These are phyloP conservation scores for Fulmarus glacialis DNA, from an alignment of 2,113 vertebrate species.

Conservation along the genomic window DNA sequence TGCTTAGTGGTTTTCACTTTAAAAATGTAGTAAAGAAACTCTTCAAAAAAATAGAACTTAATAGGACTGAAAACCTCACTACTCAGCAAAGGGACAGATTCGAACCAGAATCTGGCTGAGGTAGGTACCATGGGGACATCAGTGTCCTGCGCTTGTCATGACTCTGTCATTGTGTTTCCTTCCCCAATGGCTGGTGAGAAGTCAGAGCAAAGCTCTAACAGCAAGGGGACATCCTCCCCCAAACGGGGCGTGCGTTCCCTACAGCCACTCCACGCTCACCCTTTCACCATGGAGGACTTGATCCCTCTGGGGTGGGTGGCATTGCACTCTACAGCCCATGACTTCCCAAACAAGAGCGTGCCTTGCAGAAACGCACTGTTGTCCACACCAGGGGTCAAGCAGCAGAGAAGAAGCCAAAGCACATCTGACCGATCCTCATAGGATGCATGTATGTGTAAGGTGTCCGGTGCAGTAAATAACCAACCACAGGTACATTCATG, in stretches of 20 bases:
- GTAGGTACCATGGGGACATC: rapidly evolving
- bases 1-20: background rate
- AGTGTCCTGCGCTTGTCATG: background rate
- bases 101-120: background rate
- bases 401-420: background rate
- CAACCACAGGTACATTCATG: background rate
- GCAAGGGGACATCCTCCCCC: rapidly evolving
- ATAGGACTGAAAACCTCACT: rapidly evolving
- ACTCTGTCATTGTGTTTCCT: rapidly evolving
- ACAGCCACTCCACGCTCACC: too few species aligned
- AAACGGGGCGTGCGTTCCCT: rapidly evolving
- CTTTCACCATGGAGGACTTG: background rate
- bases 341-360: background rate
- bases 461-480: background rate
- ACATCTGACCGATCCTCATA: background rate
- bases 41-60: background rate
- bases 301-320: background rate
- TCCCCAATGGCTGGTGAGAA: rapidly evolving
- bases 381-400: background rate
- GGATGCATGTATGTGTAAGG: background rate
- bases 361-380: background rate
- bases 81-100: background rate
- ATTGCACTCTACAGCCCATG: background rate
- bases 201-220: background rate
- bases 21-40: background rate